phyloP scores from a whole-genome alignment of 2,797 vertebrate genomes.

The Epinephelus coioides region DNA sequence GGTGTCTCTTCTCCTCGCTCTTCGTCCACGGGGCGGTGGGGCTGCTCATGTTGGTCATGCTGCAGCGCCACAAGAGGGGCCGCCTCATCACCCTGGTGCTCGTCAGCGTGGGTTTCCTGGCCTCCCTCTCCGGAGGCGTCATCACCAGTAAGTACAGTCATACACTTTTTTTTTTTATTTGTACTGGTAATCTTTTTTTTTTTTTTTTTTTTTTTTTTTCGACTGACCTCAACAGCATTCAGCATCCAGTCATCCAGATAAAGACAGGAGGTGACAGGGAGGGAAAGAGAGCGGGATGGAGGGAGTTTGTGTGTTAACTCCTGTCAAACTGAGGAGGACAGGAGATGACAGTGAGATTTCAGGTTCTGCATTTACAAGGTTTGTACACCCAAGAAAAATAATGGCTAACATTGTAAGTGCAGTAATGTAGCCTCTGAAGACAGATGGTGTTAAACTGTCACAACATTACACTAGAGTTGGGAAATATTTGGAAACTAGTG shows the following conservation, averaged over 20 bases:
- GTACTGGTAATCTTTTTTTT: background rate
- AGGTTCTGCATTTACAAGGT: too few species aligned
- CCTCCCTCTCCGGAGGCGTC: slow-evolving; percentile 94
- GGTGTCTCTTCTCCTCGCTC: slow-evolving; percentile 98
- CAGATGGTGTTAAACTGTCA: background rate
- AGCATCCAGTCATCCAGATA: slow-evolving; percentile 10
- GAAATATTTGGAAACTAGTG: background rate
- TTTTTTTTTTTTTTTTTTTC: background rate
- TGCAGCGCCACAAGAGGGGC: slow-evolving; percentile 95
- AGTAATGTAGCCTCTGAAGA: background rate
- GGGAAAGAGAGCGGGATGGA: background rate
- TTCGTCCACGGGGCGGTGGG: slow-evolving; percentile 93
- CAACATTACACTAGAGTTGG: background rate
- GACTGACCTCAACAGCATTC: slow-evolving; percentile 3
- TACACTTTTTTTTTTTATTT: background rate
- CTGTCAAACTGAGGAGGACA: slow-evolving; percentile 45
- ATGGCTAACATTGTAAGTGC: background rate
- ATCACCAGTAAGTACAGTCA: slow-evolving; percentile 94
- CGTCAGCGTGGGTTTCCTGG: slow-evolving; percentile 95
- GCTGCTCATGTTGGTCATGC: slow-evolving; percentile 96
- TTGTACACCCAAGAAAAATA: background rate
- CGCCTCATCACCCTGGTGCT: slow-evolving; percentile 94
- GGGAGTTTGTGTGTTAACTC: slow-evolving; percentile 18
- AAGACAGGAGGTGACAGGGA: slow-evolving; percentile 15
- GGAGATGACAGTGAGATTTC: slow-evolving; percentile 24